These are phyloP conservation scores for Synergus gifuensis DNA, from an alignment of 2,888 invertebrate genomes.

Conservation along the genomic window DNA sequence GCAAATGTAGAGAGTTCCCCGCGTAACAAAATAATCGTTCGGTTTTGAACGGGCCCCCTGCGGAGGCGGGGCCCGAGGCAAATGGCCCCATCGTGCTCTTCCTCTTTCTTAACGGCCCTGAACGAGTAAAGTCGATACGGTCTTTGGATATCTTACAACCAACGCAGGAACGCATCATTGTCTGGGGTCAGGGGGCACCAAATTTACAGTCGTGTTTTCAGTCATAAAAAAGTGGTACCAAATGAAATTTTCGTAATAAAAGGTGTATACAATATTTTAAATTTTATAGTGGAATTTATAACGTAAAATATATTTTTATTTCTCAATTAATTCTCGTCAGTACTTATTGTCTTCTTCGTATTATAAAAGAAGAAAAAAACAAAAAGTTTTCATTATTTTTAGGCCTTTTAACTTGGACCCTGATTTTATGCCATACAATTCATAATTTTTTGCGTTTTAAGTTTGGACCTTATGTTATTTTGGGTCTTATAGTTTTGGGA, in stretches of 20 bases:
- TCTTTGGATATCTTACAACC: conserved; percentile 25
- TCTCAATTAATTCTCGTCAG: not conserved
- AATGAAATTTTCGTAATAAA: conserved; percentile 23
- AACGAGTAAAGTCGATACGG: conserved; percentile 22
- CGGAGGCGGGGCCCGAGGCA: conserved; percentile 32
- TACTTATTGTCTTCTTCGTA: not conserved
- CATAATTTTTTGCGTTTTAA: no score
- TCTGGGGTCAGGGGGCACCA: conserved; percentile 20
- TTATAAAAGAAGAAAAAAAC: no score
- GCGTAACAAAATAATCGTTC: conserved; percentile 37
- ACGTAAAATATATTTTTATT: not conserved
- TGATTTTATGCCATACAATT: no score
- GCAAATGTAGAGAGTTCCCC: conserved; percentile 17
- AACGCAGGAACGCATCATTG: conserved; percentile 32
- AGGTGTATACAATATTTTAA: conserved; percentile 1
- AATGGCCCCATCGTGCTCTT: conserved; percentile 37
- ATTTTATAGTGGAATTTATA: not conserved
- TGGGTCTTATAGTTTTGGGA: no score
- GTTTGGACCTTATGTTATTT: no score
- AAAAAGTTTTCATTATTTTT: no score
- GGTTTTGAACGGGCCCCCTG: conserved; percentile 21
- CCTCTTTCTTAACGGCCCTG: conserved; percentile 35
- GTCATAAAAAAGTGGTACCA: conserved; percentile 25
- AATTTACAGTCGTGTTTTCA: conserved; percentile 17
- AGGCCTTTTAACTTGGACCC: no score